These are phyloP conservation scores for Pimpla rufipes DNA, from an alignment of 2,888 invertebrate species.

Conservation along the genomic window DNA sequence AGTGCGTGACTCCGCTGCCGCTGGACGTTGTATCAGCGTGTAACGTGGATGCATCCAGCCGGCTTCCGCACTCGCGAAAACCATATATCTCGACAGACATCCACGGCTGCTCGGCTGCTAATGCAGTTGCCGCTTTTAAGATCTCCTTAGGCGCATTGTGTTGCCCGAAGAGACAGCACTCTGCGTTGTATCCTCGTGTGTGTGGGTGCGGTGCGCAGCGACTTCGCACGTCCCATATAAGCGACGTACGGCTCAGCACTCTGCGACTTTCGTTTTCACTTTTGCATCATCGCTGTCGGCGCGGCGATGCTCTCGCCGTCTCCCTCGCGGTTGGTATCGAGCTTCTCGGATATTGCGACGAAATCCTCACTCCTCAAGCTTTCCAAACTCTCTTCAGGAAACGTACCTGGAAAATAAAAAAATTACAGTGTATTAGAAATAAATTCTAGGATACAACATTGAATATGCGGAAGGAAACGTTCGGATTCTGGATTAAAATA, in stretches of 20 bases:
- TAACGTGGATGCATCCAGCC: constrained; percentile 19
- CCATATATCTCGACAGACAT: constrained; percentile 50
- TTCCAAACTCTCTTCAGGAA: neutral
- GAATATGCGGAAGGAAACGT: neutral
- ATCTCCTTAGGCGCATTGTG: constrained; percentile 46
- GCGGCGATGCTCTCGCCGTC: neutral
- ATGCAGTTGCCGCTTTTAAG: constrained; percentile 31
- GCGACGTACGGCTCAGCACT: neutral
- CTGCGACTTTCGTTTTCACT: constrained; percentile 14
- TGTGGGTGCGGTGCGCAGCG: neutral
- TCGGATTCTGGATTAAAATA: neutral
- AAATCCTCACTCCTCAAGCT: neutral
- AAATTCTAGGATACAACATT: neutral
- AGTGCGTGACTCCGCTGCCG: constrained; percentile 24
- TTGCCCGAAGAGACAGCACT: constrained; percentile 19
- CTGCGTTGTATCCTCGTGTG: neutral
- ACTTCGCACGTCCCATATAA: constrained; percentile 30
- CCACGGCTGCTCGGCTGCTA: neutral
- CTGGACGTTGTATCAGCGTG: neutral
- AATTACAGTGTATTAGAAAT: constrained; percentile 16
- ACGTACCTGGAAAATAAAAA: constrained; percentile 66
- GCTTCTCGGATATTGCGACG: neutral
- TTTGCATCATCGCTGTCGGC: constrained; percentile 11
- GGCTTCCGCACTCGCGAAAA: constrained; percentile 51
- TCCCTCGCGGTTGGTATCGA: constrained; percentile 22